These are phyloP conservation scores for Tortrix viridana DNA, from an alignment of 2,888 invertebrate species.

Conservation along the genomic window DNA sequence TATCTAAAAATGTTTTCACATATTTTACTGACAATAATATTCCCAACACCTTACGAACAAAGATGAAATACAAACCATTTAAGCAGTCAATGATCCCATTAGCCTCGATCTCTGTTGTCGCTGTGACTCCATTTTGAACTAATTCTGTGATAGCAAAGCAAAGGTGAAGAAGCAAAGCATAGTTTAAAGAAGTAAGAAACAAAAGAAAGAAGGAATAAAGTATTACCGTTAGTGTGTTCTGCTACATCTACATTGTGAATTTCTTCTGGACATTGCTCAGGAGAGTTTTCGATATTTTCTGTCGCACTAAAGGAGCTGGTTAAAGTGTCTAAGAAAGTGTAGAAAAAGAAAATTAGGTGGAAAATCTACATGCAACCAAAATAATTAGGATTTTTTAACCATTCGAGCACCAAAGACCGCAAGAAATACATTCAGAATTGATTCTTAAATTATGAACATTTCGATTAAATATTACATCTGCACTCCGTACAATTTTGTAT, in stretches of 20 bases:
- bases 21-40: conserved; percentile 30
- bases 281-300: conserved; percentile 45
- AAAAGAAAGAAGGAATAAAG: conserved; percentile 9
- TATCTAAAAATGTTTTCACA: conserved; percentile 50
- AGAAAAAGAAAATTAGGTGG: conserved; percentile 38
- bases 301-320: conserved; percentile 51
- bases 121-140: conserved; percentile 40
- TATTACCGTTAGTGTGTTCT: conserved; percentile 45
- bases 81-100: conserved; percentile 37
- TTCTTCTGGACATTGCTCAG: conserved; percentile 40
- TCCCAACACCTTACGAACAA: conserved; percentile 26
- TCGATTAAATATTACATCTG: too few species aligned
- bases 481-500: neutral
- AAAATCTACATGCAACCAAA: conserved; percentile 53
- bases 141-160: conserved; percentile 45
- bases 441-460: too few species aligned
- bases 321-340: conserved; percentile 56
- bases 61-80: conserved; percentile 45
- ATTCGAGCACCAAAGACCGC: too few species aligned
- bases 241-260: conserved; percentile 46
- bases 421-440: neutral
- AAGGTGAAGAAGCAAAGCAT: conserved; percentile 28
- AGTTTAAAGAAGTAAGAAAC: conserved; percentile 34
- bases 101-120: conserved; percentile 34
- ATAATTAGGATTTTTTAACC: neutral